Base-by-base conservation (phyloP, 2,888 invertebrate species). In the Allygus modestus region DNA sequence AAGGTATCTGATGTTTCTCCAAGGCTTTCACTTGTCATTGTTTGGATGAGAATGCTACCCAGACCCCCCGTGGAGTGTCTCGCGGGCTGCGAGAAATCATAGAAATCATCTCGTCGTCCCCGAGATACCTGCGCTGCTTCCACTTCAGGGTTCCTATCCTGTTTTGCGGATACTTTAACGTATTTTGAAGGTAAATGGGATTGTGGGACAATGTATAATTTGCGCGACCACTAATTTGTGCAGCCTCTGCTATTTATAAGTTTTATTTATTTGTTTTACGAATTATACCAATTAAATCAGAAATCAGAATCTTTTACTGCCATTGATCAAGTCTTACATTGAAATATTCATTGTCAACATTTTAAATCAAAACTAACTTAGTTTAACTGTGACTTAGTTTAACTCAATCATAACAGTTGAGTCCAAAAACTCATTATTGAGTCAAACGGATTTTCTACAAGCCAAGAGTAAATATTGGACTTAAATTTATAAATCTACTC, bases 11-110 rank as follows among this genome's bases (percentile, higher is more conserved):
- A 31, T 65, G 65, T 58, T 65, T 65, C 65, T 28, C 65, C 65
- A 65, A 65, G 65, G 65, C 65, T 65, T 65, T 65, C 65, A 7
- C 65, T 31, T 65, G 65, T 65, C 65, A 65, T 65, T 65, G 65
- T 65, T 31, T 65, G 31, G 28, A 65, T 65, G 65, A 65, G 65
- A 28, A 28, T 65, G 28, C 31, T 31, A 65, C 65, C 28, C 58
- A 58, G 58, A 26, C 20, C 20, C n/a, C 58, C 58, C 58, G 23
- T 2, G 31, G 20, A 58, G 28, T 15, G 65, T 65, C 65, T 65
- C 5, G 54, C 11, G 20, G 54, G n/a, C 46, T 23, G 54, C 54
- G 26, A 65, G 65, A 65, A 65, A 65, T 58, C 58, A 58, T 58
- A 58, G 58, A 58, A 58, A 58, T 58, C 58, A 20, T 58, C 58